phyloP scores from a whole-genome alignment of 2,888 invertebrate species.

The Diploptera punctata region DNA sequence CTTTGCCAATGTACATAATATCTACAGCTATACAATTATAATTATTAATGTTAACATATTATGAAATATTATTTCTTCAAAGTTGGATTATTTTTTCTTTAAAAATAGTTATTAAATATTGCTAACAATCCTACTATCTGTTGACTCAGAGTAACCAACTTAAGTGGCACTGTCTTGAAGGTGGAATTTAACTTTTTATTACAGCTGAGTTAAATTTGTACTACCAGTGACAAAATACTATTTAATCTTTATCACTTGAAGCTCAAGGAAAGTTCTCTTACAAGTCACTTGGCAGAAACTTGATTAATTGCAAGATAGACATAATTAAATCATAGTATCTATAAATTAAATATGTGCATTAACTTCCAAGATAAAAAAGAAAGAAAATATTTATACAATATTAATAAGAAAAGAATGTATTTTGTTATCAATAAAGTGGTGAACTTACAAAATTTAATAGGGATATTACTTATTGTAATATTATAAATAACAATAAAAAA shows the following conservation, averaged over 20 bases:
- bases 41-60: neutral
- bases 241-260: neutral
- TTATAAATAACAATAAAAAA: too few species aligned
- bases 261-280: neutral
- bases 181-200: neutral
- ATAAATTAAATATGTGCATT: neutral
- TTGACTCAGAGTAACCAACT: neutral
- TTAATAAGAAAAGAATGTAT: neutral
- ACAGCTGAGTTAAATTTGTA: constrained; percentile 6
- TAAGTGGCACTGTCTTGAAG: neutral
- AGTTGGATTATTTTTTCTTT: constrained; percentile 5
- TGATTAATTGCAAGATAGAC: neutral
- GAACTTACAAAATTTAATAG: too few species aligned
- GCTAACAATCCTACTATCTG: constrained; percentile 7
- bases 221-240: constrained; percentile 13
- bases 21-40: neutral
- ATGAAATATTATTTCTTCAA: neutral
- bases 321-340: neutral
- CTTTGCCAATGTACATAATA: neutral
- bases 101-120: constrained; percentile 21
- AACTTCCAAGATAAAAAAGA: neutral
- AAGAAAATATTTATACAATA: neutral
- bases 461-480: too few species aligned
- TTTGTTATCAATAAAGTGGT: too few species aligned
- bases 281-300: constrained; percentile 12